Conservation (phyloP, 2,797 vertebrate genomes). For the Leptatherina wallacei region DNA sequence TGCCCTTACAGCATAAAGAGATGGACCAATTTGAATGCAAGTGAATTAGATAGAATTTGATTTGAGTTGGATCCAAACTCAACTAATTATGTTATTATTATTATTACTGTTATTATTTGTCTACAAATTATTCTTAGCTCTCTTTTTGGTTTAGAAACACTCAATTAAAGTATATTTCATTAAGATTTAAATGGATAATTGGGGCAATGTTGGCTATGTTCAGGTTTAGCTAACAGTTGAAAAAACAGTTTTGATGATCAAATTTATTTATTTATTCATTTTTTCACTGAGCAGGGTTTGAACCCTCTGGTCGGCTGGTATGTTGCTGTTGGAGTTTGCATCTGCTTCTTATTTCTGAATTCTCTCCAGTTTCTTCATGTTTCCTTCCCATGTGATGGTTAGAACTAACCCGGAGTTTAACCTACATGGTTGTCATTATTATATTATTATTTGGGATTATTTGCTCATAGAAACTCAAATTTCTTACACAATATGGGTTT, state of each 20-base stretch:
- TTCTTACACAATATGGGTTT: neutral
- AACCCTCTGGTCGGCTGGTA: neutral
- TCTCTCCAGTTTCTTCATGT: neutral
- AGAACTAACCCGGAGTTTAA: neutral
- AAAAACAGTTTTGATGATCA: neutral
- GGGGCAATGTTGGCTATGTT: neutral
- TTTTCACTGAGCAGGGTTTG: neutral
- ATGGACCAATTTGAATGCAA: too few relatives aligned
- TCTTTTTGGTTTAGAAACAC: neutral
- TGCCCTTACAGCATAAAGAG: too few relatives aligned
- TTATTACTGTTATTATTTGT: neutral
- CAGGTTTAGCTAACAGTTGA: neutral
- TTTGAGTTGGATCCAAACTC: too few relatives aligned
- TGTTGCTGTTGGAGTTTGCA: neutral
- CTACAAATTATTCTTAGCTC: neutral
- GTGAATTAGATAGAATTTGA: too few relatives aligned
- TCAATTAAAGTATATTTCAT: neutral
- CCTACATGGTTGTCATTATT: neutral
- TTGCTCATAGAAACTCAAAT: neutral
- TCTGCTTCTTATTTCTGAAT: neutral
- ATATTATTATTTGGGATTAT: too few relatives aligned
- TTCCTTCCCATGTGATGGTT: neutral
- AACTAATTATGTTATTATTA: neutral
- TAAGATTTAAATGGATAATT: neutral
- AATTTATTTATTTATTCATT: too few relatives aligned